Percentiles rank a stretch among this genome's conserved stretches.
These are phyloP conservation scores for Arvicanthis niloticus DNA, from an alignment of 2,113 vertebrate species.

Conservation along the genomic window DNA sequence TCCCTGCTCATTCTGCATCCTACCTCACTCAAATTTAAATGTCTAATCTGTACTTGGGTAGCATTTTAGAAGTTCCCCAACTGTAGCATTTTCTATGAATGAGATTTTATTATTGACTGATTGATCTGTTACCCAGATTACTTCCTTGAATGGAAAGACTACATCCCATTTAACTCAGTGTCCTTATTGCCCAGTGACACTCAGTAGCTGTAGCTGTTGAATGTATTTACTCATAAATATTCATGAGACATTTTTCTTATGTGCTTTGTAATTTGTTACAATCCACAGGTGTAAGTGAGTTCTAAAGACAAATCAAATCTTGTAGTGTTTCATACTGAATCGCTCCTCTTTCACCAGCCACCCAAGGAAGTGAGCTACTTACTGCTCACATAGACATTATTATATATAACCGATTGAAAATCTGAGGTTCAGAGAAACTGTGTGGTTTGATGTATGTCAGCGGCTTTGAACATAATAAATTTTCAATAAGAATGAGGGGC, in stretches of 20 bases:
- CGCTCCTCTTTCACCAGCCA: background rate
- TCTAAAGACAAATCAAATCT: background rate
- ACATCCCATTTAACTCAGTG: background rate
- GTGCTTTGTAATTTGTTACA: background rate
- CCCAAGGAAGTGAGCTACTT: background rate
- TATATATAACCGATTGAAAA: background rate
- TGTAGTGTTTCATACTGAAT: background rate
- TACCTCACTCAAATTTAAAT: background rate
- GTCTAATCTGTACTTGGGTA: background rate
- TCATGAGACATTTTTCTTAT: background rate
- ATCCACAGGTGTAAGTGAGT: background rate
- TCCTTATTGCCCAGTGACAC: background rate
- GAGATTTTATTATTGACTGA: background rate
- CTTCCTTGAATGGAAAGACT: background rate
- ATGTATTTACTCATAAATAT: conserved; percentile 11
- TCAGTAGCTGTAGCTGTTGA: background rate
- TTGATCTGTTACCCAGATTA: background rate
- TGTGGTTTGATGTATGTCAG: background rate
- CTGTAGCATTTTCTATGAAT: background rate
- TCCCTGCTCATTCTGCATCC: background rate
- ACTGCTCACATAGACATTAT: background rate
- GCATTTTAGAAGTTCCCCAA: background rate
- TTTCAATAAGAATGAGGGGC: background rate
- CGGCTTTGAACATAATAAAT: background rate
- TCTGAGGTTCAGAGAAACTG: background rate